Conservation (phyloP, 2,888 invertebrate genomes). For the Drosophila nigritarsus region DNA sequence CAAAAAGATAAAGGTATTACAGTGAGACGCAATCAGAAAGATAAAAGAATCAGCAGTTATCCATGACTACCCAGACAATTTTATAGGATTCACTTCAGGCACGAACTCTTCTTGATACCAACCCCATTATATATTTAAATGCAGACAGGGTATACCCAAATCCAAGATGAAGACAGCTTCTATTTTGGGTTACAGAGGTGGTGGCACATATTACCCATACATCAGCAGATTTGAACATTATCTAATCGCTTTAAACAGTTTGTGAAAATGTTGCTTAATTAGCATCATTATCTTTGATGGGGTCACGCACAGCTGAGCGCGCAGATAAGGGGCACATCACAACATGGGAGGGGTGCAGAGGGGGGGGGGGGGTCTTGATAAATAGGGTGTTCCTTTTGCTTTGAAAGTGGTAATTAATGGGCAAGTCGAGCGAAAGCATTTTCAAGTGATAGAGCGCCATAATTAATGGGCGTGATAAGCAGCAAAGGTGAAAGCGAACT, state of each 20-base stretch:
- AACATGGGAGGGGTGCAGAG: neutral
- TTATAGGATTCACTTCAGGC: neutral
- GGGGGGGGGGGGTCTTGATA: constrained; percentile 44
- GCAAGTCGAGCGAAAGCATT: constrained; percentile 43
- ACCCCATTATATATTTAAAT: neutral
- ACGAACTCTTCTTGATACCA: neutral
- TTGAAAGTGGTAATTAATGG: constrained; percentile 69
- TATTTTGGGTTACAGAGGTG: constrained; percentile 5
- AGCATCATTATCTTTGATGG: constrained; percentile 76
- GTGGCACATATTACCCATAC: neutral
- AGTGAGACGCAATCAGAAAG: neutral
- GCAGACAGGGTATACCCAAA: constrained; percentile 5
- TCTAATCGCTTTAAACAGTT: constrained; percentile 73
- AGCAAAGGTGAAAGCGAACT: constrained; percentile 24
- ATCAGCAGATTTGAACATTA: constrained; percentile 49
- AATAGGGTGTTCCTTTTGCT: constrained; percentile 46
- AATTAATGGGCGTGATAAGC: constrained; percentile 40
- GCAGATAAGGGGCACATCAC: constrained; percentile 23
- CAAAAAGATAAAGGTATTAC: neutral
- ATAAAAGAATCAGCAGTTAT: neutral
- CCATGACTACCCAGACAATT: neutral
- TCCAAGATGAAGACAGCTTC: neutral
- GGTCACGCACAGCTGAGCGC: constrained; percentile 58
- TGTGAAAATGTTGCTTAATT: constrained; percentile 69
- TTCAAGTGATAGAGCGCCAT: constrained; percentile 46